Percentiles rank a stretch among this genome's conserved stretches.
Evolutionary conservation across 1,140 invertebrate genomes (phyloP).

Genomic region (Chironomus striatipennis): DNA sequence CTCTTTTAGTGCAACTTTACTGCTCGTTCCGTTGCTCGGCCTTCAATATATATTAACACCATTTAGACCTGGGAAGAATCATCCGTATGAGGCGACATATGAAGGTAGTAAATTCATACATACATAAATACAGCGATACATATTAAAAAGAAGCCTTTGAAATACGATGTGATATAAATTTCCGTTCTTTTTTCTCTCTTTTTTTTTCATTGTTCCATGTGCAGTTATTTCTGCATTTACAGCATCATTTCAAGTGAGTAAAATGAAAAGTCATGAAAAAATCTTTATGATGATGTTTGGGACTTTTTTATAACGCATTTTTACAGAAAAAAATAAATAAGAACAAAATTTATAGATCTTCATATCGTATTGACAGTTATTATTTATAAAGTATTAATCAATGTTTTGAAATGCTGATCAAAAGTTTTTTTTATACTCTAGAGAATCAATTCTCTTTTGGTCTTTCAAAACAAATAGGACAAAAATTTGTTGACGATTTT

Average conservation of each 20-base stretch:
- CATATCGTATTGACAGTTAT: no score
- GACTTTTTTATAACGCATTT: no score
- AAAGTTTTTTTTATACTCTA: no score
- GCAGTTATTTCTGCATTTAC: slow-evolving; percentile 62
- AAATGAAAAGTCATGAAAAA: not conserved
- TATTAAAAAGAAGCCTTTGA: not conserved
- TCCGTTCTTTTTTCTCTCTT: not conserved
- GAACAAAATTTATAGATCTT: no score
- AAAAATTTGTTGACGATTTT: no score
- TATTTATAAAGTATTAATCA: no score
- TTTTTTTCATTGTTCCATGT: not conserved
- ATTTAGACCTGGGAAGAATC: slow-evolving; percentile 65
- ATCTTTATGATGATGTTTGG: no score
- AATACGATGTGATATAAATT: not conserved
- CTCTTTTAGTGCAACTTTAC: slow-evolving; percentile 64
- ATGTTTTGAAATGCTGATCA: no score
- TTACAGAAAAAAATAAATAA: no score
- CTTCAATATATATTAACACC: slow-evolving; percentile 81
- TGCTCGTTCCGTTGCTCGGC: slow-evolving; percentile 74
- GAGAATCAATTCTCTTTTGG: no score
- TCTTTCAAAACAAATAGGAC: no score
- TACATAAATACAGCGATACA: not conserved
- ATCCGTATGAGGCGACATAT: slow-evolving; percentile 67
- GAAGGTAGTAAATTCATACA: slow-evolving; percentile 46
- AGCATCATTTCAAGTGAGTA: slow-evolving; percentile 76